phyloP scores from a whole-genome alignment of 2,113 vertebrate species.

The Tragulus kanchil region DNA sequence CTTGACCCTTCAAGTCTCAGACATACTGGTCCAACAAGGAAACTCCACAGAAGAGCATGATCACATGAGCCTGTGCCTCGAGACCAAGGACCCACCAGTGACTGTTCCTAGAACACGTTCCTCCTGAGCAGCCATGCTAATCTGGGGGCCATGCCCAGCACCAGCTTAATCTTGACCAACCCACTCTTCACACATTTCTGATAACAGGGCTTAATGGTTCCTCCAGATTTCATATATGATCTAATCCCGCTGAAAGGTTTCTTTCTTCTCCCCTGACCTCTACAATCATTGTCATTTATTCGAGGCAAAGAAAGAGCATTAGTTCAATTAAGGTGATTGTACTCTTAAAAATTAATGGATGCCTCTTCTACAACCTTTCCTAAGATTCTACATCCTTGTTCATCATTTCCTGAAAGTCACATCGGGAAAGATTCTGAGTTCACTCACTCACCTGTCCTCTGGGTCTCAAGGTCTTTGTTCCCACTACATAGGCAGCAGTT shows the following conservation, averaged over 20 bases:
- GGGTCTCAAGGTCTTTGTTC: background rate
- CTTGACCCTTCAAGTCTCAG: background rate
- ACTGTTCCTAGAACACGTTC: background rate
- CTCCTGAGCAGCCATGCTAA: background rate
- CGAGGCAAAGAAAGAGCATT: background rate
- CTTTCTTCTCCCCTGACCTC: background rate
- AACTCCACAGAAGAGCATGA: background rate
- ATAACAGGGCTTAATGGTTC: background rate
- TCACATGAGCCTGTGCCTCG: background rate
- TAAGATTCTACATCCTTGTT: background rate
- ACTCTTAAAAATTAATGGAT: background rate
- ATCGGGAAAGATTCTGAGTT: background rate
- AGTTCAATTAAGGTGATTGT: background rate
- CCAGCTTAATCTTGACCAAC: background rate
- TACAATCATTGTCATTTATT: background rate
- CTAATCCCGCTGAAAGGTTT: background rate
- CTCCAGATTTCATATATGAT: background rate
- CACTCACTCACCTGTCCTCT: background rate
- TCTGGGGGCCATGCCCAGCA: rapidly evolving
- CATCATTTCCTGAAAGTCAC: background rate
- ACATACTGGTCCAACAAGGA: background rate
- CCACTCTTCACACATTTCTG: background rate
- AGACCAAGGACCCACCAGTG: background rate
- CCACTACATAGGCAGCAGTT: background rate
- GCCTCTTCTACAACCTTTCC: background rate